phyloP scores from a whole-genome alignment of 2,888 invertebrate species.

The Seira sanloemensis region DNA sequence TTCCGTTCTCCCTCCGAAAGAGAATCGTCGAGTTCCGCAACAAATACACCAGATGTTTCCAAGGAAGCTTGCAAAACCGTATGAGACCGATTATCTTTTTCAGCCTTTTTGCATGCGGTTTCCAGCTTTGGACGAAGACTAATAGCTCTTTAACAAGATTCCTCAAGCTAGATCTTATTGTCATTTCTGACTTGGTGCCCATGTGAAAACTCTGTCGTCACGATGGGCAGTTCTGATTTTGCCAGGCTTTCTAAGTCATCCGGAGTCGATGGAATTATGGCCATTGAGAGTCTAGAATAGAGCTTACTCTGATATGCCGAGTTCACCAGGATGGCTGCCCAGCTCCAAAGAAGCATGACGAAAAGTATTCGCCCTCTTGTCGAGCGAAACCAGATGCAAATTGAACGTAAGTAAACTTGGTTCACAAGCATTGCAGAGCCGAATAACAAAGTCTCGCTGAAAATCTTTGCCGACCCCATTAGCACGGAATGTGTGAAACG shows the following conservation, averaged over 20 bases:
- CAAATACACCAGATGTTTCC: not conserved
- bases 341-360: slow-evolving; percentile 7
- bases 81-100: not conserved
- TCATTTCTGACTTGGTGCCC: not conserved
- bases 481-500: not conserved
- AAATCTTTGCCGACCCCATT: no score
- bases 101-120: no score
- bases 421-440: no score
- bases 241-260: not conserved
- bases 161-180: no score
- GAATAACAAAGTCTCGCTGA: no score
- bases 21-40: not conserved
- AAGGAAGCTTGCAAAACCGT: not conserved
- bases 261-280: not conserved
- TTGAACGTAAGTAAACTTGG: not conserved
- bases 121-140: no score
- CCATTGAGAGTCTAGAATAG: not conserved
- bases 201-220: not conserved
- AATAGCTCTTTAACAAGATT: no score
- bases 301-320: slow-evolving; percentile 12
- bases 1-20: not conserved
- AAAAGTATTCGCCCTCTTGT: not conserved
- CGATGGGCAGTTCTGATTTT: not conserved
- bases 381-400: not conserved
- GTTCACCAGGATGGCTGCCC: slow-evolving; percentile 7